phyloP scores from a whole-genome alignment of 2,797 vertebrate species.

The Delichon dasypus region DNA sequence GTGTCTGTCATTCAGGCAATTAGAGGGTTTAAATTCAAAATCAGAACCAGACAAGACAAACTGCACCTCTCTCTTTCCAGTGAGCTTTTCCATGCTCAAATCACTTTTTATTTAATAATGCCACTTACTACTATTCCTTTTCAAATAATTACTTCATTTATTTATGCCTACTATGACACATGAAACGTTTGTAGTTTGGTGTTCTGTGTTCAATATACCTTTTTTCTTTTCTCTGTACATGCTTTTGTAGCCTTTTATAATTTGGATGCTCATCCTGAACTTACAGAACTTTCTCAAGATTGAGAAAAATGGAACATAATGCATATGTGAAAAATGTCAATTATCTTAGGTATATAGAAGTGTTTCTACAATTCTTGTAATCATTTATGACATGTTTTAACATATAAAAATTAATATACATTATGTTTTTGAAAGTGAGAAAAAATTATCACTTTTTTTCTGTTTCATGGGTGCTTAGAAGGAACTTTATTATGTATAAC shows the following conservation, averaged over 20 bases:
- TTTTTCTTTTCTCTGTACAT: background rate
- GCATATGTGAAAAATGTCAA: background rate
- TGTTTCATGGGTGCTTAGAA: background rate
- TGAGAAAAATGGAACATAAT: background rate
- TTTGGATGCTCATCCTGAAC: background rate
- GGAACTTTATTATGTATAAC: background rate
- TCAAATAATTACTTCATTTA: background rate
- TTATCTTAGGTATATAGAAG: background rate
- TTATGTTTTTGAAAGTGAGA: background rate
- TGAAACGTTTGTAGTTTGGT: background rate
- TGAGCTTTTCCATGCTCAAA: background rate
- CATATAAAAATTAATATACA: background rate
- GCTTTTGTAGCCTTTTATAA: background rate
- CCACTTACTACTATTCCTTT: background rate
- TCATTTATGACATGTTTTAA: background rate
- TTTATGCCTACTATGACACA: background rate
- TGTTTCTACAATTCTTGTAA: background rate
- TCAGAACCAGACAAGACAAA: background rate
- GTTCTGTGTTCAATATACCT: background rate
- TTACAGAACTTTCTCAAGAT: background rate
- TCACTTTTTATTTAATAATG: background rate
- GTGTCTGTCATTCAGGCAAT: background rate
- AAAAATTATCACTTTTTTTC: background rate
- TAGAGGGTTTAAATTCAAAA: background rate
- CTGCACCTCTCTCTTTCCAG: background rate